phyloP scores from a whole-genome alignment of 2,888 invertebrate genomes.

The Dryococelus australis region DNA sequence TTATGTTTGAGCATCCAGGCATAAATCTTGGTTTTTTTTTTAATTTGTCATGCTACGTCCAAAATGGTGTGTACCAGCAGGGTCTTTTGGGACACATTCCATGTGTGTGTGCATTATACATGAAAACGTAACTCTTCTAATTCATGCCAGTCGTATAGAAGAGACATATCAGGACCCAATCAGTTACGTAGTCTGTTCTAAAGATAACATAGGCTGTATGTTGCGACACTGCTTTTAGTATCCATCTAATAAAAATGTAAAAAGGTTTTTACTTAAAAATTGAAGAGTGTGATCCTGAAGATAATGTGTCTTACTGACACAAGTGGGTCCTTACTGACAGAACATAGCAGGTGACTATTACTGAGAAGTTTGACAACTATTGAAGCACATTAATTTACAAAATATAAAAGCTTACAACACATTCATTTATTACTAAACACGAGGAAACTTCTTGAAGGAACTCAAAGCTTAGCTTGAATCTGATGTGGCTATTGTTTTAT shows the following conservation, averaged over 20 bases:
- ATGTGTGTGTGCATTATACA: neutral
- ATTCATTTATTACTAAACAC: neutral
- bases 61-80: conserved; percentile 17
- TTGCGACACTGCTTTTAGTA: neutral
- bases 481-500: conserved; percentile 5
- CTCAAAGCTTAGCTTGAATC: neutral
- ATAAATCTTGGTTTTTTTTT: neutral
- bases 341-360: neutral
- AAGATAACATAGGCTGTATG: conserved; percentile 21
- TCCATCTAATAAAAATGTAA: neutral
- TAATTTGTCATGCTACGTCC: neutral
- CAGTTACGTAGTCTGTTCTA: conserved; percentile 6
- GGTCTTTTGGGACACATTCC: neutral
- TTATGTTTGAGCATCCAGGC: neutral
- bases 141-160: neutral
- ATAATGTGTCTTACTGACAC: neutral
- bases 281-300: neutral
- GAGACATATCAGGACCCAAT: neutral
- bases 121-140: neutral
- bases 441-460: neutral
- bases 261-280: neutral
- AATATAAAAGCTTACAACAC: neutral
- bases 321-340: neutral
- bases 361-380: neutral
- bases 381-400: neutral